Base-by-base conservation (phyloP, 2,797 vertebrate species). In the Hydrocynus forskahlii region DNA sequence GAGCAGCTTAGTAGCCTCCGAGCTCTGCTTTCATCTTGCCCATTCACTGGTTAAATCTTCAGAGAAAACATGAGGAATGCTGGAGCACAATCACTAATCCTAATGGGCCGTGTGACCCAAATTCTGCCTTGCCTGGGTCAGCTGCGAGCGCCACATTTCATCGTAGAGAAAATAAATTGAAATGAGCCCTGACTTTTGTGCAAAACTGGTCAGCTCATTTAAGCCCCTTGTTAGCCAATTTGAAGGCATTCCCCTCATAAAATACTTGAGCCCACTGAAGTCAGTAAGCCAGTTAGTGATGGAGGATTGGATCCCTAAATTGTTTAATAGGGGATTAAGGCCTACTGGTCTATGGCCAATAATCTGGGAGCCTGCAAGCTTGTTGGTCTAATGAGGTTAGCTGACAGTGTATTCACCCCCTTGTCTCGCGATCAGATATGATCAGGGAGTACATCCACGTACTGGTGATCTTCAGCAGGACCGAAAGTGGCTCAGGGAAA, bases 321-420 rank as follows among this genome's bases (percentile, higher is more conserved):
- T 90, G 88, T 91, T 89, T 89, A 91, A 89, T 86, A 81, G 87
- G 81, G 89, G 90, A 88, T 92, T 90, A 91, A 86, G 86, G 48
- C 45, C 88, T 86, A 83, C 83, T 80, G 91, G 89, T 93, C 90
- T 91, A 80, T 50, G 82, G 88, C 86, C 89, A 74, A 87, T 89
- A 91, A 92, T 92, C 90, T 91, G 85, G 78, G 80, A 91, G 88
- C 92, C 89, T 91, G 90, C 82, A 91, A 86, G 86, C 84, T 89
- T 90, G 90, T 90, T 92, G 87, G 40, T 85, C 87, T 92, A 91
- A 93, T 91, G 85, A 83, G 91, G 89, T 70, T 48, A 78, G 69
- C 86, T 80, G 25, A 29, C 12, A 84, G 87, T 86, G 25, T 29
- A 73, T 77, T 68, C 40, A 45, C 40, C 35, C 23, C 43, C 40